Evolutionary conservation across 1,140 invertebrate genomes (phyloP).

Genomic region (Lucilia cuprina): DNA sequence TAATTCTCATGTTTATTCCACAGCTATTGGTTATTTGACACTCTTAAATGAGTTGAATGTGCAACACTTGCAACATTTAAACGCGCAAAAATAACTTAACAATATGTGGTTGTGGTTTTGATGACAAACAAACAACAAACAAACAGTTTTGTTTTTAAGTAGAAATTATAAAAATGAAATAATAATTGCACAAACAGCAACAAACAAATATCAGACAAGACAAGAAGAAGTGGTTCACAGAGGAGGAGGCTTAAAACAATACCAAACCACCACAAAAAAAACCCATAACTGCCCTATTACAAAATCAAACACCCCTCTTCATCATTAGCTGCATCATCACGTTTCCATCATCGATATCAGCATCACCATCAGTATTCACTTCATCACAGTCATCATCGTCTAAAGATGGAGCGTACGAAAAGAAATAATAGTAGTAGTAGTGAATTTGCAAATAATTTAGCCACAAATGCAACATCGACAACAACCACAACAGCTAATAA

Average conservation of each 20-base stretch:
- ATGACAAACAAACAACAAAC: background rate
- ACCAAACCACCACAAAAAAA: background rate
- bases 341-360: background rate
- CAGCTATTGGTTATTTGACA: constrained; percentile 11
- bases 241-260: background rate
- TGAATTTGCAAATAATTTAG: constrained; percentile 47
- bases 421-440: constrained; percentile 50
- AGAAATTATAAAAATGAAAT: background rate
- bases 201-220: background rate
- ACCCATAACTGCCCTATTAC: background rate
- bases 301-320: background rate
- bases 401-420: constrained; percentile 49
- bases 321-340: background rate
- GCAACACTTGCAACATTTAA: constrained; percentile 28
- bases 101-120: constrained; percentile 25
- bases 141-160: background rate
- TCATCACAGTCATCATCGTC: background rate
- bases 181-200: background rate
- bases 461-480: constrained; percentile 31
- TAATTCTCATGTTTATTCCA: background rate
- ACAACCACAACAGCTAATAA: constrained; percentile 30
- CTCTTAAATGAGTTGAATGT: background rate
- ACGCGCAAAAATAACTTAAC: background rate
- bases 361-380: background rate
- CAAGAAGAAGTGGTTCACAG: background rate